Evolutionary conservation across 2,797 vertebrate species (phyloP).

Genomic region (Australoheros facetus): DNA sequence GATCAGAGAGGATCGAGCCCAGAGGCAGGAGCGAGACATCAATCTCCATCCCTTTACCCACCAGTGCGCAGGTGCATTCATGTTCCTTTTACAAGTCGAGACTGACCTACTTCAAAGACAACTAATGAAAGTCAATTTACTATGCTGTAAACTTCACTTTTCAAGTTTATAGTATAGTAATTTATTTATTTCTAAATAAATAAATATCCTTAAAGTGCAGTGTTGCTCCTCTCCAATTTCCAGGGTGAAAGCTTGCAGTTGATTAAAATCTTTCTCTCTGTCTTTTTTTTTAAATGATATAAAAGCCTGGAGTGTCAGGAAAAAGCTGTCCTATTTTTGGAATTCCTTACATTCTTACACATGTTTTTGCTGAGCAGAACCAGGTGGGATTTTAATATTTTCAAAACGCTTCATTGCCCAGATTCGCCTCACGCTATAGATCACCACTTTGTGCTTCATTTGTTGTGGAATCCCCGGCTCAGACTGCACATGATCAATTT

Average conservation of each 20-base stretch:
- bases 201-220: neutral
- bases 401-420: constrained; percentile 57
- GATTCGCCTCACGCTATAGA: constrained; percentile 56
- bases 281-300: constrained; percentile 10
- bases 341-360: constrained; percentile 68
- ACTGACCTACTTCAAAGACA: constrained; percentile 53
- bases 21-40: constrained; percentile 17
- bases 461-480: constrained; percentile 36
- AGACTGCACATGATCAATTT: constrained; percentile 20
- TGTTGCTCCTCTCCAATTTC: neutral
- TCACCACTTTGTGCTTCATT: constrained; percentile 20
- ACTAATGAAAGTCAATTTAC: neutral
- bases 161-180: no score
- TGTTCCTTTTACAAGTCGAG: constrained; percentile 15
- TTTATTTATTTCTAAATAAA: constrained; percentile 1
- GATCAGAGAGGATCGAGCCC: constrained; percentile 29
- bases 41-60: constrained; percentile 1
- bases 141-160: constrained; percentile 6
- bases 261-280: constrained; percentile 31
- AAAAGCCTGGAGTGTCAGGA: constrained; percentile 13
- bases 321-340: constrained; percentile 49
- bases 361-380: constrained; percentile 72
- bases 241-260: neutral
- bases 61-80: constrained; percentile 18
- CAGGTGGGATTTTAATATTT: constrained; percentile 65